These are phyloP conservation scores for Mythimna lalbum DNA, from an alignment of 2,888 invertebrate genomes.

Conservation along the genomic window DNA sequence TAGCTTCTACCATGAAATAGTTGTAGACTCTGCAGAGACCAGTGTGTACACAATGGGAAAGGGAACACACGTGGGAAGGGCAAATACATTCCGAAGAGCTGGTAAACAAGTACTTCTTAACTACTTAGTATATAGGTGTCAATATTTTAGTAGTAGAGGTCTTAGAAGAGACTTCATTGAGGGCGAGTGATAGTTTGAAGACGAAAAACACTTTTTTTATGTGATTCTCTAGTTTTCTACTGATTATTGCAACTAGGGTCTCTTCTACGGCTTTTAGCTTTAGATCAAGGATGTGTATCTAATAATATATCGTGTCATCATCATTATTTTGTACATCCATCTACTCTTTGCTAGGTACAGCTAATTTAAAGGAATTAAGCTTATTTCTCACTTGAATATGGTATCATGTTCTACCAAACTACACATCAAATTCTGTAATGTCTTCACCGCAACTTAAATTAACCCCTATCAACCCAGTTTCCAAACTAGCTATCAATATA, in stretches of 20 bases:
- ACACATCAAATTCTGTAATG: background rate
- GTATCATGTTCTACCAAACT: background rate
- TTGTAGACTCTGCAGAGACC: conserved; percentile 22
- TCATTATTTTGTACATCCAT: background rate
- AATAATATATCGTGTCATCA: background rate
- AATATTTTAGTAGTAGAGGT: conserved; percentile 45
- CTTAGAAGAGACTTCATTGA: conserved; percentile 44
- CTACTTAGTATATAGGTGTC: conserved; percentile 67
- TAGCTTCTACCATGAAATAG: conserved; percentile 43
- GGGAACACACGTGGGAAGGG: conserved; percentile 78
- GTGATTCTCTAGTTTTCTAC: too few species aligned
- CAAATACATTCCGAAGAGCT: conserved; percentile 72
- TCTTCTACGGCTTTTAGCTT: background rate
- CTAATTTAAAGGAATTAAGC: background rate
- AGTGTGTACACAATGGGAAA: conserved; percentile 67
- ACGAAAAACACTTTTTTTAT: background rate
- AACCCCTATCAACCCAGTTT: conserved; percentile 17
- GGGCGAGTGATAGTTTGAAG: conserved; percentile 50
- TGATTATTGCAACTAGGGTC: background rate
- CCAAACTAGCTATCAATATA: conserved; percentile 9
- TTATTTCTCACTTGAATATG: background rate
- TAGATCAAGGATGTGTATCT: background rate
- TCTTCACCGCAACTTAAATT: conserved; percentile 21
- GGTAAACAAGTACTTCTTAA: conserved; percentile 74
- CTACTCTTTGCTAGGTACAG: background rate